Conservation (phyloP, 2,113 vertebrate species). For the Mormyrus lacerda region DNA sequence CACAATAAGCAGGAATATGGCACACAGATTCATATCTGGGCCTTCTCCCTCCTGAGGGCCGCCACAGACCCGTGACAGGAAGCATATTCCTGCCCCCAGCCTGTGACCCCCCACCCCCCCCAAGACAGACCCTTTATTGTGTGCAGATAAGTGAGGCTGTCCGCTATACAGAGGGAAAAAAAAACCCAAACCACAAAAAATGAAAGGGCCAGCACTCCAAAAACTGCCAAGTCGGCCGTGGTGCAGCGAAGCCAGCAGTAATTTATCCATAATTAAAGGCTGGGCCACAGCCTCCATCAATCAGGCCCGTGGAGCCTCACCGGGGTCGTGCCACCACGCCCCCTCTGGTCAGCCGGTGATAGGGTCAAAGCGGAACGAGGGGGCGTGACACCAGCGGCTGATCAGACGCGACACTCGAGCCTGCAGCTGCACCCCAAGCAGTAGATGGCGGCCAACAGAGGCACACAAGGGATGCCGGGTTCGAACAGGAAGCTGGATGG, state of each 20-base stretch:
- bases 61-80: constrained; percentile 38
- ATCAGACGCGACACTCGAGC: not conserved
- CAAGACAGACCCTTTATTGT: constrained; percentile 46
- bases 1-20: constrained; percentile 32
- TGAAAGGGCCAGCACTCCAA: not conserved
- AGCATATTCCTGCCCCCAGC: constrained; percentile 36
- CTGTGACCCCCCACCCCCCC: constrained; percentile 28
- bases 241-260: not conserved
- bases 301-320: constrained; percentile 26
- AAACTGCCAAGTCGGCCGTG: not conserved
- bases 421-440: not conserved
- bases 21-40: constrained; percentile 41
- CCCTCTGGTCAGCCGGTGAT: not conserved
- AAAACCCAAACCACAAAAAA: not conserved
- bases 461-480: not conserved
- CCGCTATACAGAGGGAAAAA: not conserved
- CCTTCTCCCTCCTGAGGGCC: constrained; percentile 27
- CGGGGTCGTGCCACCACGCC: constrained; percentile 27
- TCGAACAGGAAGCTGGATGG: not conserved
- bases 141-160: constrained; percentile 33
- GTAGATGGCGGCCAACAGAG: not conserved
- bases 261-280: constrained; percentile 29
- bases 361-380: not conserved
- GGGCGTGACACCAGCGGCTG: not conserved
- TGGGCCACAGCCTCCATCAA: constrained; percentile 39